These are phyloP conservation scores for Eurytoma adleriae DNA, from an alignment of 2,888 invertebrate species.

Conservation along the genomic window DNA sequence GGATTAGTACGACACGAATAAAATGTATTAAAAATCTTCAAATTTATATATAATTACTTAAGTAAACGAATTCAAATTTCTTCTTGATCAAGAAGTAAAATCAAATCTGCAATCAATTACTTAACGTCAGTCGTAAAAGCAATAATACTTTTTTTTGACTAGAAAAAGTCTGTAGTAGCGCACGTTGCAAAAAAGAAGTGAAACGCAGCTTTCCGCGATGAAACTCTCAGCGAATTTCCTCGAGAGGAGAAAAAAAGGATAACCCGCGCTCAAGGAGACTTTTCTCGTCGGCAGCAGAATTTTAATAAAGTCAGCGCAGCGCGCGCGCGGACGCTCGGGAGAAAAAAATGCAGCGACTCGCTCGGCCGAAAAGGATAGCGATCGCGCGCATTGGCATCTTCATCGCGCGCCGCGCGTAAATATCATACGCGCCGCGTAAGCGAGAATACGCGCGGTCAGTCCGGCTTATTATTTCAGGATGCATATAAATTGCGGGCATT, in stretches of 20 bases:
- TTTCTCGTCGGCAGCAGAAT: conserved; percentile 4
- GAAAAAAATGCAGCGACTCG: neutral
- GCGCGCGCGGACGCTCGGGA: neutral
- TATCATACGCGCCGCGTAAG: neutral
- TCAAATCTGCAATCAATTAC: no score
- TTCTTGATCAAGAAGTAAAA: no score
- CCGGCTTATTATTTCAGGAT: conserved; percentile 46
- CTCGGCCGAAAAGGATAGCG: neutral
- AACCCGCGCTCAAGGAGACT: neutral
- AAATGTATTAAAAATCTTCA: no score
- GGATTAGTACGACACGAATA: no score
- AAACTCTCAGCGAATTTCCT: neutral
- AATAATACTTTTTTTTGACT: no score
- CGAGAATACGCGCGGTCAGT: conserved; percentile 16
- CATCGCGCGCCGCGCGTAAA: conserved; percentile 24
- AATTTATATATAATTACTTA: no score
- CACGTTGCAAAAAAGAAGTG: no score
- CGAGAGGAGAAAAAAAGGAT: neutral
- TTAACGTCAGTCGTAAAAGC: no score
- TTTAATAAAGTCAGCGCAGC: conserved; percentile 28
- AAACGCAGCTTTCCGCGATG: no score
- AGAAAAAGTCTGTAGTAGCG: neutral
- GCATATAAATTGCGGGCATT: conserved; percentile 49
- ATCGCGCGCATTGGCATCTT: conserved; percentile 30
- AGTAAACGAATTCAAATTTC: no score